Evolutionary conservation across 2,797 vertebrate genomes (phyloP).

Genomic region (Acanthis flammea): DNA sequence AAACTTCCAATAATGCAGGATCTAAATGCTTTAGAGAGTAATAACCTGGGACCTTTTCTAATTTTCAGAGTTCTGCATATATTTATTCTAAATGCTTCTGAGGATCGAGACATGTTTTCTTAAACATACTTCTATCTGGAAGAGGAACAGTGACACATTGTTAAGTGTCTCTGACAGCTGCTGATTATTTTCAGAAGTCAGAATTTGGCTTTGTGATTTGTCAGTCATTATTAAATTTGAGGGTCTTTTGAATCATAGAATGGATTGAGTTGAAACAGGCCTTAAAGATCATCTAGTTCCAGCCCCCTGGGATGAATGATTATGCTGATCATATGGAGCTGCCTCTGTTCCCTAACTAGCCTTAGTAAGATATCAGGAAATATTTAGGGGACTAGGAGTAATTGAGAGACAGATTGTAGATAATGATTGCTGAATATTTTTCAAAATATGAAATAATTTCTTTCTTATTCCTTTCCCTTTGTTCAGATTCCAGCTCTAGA

Average conservation of each 20-base stretch:
- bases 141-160: neutral
- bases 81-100: neutral
- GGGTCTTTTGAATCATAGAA: neutral
- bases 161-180: neutral
- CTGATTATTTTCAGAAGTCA: neutral
- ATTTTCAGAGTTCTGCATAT: neutral
- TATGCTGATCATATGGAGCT: neutral
- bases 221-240: neutral
- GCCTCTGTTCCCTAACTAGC: neutral
- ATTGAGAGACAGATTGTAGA: neutral
- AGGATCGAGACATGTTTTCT: neutral
- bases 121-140: neutral
- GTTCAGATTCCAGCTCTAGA: neutral
- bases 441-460: neutral
- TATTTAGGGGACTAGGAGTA: neutral
- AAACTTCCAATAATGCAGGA: neutral
- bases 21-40: neutral
- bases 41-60: neutral
- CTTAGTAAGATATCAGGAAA: neutral
- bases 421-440: neutral
- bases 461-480: neutral
- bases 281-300: neutral
- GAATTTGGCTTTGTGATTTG: neutral
- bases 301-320: neutral
- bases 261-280: neutral